Percentiles rank a stretch among this genome's conserved stretches.
phyloP scores from a whole-genome alignment of 2,797 vertebrate species.

The Coreius guichenoti region DNA sequence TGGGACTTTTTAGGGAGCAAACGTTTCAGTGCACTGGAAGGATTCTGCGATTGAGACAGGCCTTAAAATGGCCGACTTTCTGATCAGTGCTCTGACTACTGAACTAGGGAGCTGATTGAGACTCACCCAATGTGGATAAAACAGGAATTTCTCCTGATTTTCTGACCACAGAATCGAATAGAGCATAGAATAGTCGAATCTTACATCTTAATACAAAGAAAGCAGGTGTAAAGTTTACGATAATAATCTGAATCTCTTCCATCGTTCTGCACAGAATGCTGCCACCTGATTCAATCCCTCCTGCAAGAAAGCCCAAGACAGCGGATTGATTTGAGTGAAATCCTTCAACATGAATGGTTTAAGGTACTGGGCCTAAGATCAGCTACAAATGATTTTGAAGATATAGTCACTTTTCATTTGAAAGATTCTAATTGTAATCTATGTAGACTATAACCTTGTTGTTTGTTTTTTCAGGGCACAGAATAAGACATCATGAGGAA shows the following conservation, averaged over 20 bases:
- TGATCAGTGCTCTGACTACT: too few relatives aligned
- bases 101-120: too few relatives aligned
- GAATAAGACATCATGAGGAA: background rate
- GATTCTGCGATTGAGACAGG: too few relatives aligned
- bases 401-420: background rate
- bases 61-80: too few relatives aligned
- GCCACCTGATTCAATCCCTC: background rate
- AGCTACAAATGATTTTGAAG: background rate
- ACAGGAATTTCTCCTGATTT: too few relatives aligned
- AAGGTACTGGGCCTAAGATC: background rate
- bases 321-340: background rate
- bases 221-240: background rate
- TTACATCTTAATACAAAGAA: background rate
- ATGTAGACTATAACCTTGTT: background rate
- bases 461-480: background rate
- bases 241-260: background rate
- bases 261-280: background rate
- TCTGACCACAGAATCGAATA: too few relatives aligned
- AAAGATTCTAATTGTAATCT: background rate
- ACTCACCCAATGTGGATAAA: background rate
- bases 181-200: too few relatives aligned
- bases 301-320: background rate
- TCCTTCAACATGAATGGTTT: background rate
- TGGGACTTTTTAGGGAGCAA: too few relatives aligned
- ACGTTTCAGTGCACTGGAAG: too few relatives aligned